Evolutionary conservation across 2,888 invertebrate genomes (phyloP).

Genomic region (Byasa hedistus): DNA sequence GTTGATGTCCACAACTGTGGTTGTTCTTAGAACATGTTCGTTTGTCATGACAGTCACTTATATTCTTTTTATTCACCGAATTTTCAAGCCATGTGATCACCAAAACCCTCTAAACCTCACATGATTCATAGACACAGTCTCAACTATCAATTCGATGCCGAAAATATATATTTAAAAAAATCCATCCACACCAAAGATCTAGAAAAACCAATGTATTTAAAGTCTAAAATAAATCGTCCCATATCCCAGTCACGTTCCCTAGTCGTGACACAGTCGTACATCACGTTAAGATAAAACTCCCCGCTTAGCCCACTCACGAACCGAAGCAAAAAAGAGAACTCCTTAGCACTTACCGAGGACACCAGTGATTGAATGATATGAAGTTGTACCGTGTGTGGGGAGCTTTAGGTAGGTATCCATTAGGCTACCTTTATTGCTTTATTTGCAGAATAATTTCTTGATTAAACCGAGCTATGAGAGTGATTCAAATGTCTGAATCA

Average conservation of each 20-base stretch:
- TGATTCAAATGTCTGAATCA: not conserved
- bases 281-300: constrained; percentile 74
- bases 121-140: too few species aligned
- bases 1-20: too few species aligned
- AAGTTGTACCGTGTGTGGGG: constrained; percentile 32
- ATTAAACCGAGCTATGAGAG: not conserved
- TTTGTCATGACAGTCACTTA: too few species aligned
- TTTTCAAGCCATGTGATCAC: too few species aligned
- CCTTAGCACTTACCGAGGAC: constrained; percentile 55
- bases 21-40: too few species aligned
- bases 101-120: too few species aligned
- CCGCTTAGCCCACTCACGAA: constrained; percentile 59
- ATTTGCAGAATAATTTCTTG: constrained; percentile 19
- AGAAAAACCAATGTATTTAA: constrained; percentile 36
- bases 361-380: constrained; percentile 48
- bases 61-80: too few species aligned
- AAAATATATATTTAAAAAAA: constrained; percentile 9
- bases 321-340: constrained; percentile 42
- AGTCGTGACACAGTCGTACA: constrained; percentile 72
- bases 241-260: constrained; percentile 72
- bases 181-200: constrained; percentile 7
- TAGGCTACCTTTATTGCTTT: constrained; percentile 27
- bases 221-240: constrained; percentile 59
- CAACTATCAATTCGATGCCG: too few species aligned
- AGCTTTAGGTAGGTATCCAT: constrained; percentile 28